Percentiles rank a stretch among this genome's conserved stretches.
Evolutionary conservation across 2,797 vertebrate genomes (phyloP).

Genomic region (Clarias laeviceps): DNA sequence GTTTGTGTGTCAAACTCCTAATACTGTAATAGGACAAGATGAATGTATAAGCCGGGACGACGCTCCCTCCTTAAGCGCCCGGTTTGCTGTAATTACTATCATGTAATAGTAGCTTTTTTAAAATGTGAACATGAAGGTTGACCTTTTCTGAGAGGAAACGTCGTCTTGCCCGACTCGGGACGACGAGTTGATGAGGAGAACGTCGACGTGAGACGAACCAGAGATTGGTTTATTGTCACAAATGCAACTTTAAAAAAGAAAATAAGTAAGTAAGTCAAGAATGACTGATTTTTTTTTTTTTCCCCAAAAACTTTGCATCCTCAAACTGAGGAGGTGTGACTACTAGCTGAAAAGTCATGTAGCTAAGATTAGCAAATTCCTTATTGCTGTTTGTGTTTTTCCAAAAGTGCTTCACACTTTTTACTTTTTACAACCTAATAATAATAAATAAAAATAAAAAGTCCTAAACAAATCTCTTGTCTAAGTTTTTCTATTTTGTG

Average conservation of each 20-base stretch:
- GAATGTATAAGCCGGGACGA: neutral
- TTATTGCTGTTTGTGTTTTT: neutral
- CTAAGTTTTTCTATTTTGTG: neutral
- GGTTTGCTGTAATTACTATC: neutral
- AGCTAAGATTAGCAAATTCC: constrained; percentile 18
- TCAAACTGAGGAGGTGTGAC: constrained; percentile 68
- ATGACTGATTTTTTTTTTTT: neutral
- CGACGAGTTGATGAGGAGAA: neutral
- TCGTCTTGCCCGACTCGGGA: neutral
- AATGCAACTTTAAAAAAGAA: neutral
- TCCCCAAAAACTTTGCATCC: constrained; percentile 57
- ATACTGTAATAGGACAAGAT: neutral
- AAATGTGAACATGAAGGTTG: neutral
- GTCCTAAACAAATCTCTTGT: neutral
- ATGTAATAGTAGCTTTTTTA: neutral
- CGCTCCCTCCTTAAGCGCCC: neutral
- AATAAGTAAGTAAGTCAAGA: constrained; percentile 21
- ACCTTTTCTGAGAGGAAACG: neutral
- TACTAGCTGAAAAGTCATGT: constrained; percentile 37
- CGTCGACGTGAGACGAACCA: neutral
- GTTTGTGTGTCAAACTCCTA: neutral
- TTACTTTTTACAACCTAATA: neutral
- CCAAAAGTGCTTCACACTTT: neutral
- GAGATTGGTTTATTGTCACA: neutral
- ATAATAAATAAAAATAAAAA: neutral